A percentile compares a stretch with the other conserved stretches of the same genome.
These are phyloP conservation scores for Neolamprologus ventralis DNA, from an alignment of 2,113 vertebrate species.

Conservation along the genomic window DNA sequence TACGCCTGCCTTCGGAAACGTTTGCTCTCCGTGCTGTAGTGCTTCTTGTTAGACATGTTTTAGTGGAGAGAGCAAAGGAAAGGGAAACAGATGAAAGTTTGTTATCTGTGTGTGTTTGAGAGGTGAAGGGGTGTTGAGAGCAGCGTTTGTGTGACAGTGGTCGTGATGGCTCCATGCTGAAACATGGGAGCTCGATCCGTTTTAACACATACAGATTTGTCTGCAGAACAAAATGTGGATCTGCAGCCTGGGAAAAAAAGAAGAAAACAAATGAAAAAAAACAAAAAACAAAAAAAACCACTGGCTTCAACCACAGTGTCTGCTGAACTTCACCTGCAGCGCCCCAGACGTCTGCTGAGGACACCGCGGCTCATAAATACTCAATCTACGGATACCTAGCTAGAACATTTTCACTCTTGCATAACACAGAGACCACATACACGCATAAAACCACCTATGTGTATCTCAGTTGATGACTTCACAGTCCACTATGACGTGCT, in stretches of 20 bases:
- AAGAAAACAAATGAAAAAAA: slow-evolving; percentile 58
- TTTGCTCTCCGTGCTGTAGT: slow-evolving; percentile 78
- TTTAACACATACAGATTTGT: slow-evolving; percentile 47
- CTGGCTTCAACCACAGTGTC: slow-evolving; percentile 48
- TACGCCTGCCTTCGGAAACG: slow-evolving; percentile 27
- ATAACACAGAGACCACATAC: slow-evolving; percentile 60
- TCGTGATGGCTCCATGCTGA: background rate
- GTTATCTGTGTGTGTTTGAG: background rate
- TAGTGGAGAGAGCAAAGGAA: slow-evolving; percentile 61
- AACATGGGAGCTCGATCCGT: slow-evolving; percentile 51
- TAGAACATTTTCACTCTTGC: slow-evolving; percentile 66
- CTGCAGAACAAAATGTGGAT: slow-evolving; percentile 72
- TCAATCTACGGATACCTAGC: slow-evolving; percentile 72
- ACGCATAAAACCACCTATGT: slow-evolving; percentile 55
- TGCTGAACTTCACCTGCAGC: slow-evolving; percentile 67
- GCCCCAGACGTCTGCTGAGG: slow-evolving; percentile 68
- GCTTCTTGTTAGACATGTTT: slow-evolving; percentile 77
- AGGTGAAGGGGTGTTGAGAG: slow-evolving; percentile 2
- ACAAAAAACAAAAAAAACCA: slow-evolving; percentile 19
- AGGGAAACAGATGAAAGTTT: slow-evolving; percentile 45
- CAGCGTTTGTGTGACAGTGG: slow-evolving; percentile 42
- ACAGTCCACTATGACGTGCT: slow-evolving; percentile 25
- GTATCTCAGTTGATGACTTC: slow-evolving; percentile 74
- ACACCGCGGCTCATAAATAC: slow-evolving; percentile 75
- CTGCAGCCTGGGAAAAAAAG: slow-evolving; percentile 61